These are phyloP conservation scores for Chorisops tibialis DNA, from an alignment of 2,888 invertebrate species.

Conservation along the genomic window DNA sequence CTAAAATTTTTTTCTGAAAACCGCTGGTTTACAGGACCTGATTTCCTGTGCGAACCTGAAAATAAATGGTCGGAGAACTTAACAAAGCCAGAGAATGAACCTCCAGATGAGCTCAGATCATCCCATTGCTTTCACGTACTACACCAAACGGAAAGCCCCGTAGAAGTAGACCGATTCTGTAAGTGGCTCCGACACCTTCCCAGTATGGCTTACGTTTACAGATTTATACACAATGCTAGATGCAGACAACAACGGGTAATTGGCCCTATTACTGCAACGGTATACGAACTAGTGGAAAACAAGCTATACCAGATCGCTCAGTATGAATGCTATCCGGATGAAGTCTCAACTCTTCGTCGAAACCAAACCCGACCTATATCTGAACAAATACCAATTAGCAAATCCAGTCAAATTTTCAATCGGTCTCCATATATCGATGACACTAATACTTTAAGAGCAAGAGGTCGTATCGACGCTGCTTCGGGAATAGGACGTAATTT, in stretches of 20 bases:
- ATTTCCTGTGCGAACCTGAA: not conserved
- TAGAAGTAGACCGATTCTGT: not conserved
- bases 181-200: not conserved
- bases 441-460: not conserved
- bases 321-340: not conserved
- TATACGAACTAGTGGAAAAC: not conserved
- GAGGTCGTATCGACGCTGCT: not conserved
- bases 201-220: not conserved
- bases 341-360: not conserved
- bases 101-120: not conserved
- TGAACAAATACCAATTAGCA: not conserved
- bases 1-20: not conserved
- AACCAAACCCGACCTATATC: not conserved
- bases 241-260: not conserved
- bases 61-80: not conserved
- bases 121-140: not conserved
- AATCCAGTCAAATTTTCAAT: not conserved
- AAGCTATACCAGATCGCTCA: not conserved
- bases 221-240: not conserved
- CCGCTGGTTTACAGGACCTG: slow-evolving; percentile 24
- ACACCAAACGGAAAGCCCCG: not conserved
- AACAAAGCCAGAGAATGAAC: not conserved
- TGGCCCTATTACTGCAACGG: not conserved
- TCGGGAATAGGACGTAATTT: not conserved
- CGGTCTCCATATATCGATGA: not conserved